Conservation (phyloP, 2,113 vertebrate species). For the Morone chrysops region DNA sequence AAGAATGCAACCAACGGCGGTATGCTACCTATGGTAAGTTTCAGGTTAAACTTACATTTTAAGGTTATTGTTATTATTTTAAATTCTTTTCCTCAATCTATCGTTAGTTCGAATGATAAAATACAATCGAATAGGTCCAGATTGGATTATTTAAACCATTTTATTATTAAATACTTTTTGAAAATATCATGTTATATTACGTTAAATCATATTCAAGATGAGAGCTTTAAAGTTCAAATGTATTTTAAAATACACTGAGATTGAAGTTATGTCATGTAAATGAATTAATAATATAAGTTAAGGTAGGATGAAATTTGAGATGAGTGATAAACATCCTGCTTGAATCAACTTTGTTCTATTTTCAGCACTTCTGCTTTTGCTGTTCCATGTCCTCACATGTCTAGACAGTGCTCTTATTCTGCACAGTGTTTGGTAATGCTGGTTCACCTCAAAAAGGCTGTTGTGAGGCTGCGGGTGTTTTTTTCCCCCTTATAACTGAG, state of each 20-base stretch:
- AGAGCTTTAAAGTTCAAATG: too few relatives aligned
- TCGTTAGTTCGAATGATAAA: neutral
- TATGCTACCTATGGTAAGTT: conserved; percentile 35
- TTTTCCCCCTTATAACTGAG: conserved; percentile 1
- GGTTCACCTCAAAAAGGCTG: conserved; percentile 27
- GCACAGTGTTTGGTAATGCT: conserved; percentile 19
- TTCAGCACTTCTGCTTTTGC: neutral
- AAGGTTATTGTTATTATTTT: neutral
- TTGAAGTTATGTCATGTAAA: too few relatives aligned
- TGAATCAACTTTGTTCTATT: neutral
- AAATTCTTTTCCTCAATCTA: neutral
- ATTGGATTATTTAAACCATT: neutral
- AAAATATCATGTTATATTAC: too few relatives aligned
- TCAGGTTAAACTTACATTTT: neutral
- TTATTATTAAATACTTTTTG: neutral
- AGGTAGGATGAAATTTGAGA: neutral
- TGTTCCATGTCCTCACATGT: conserved; percentile 31
- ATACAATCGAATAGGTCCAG: neutral
- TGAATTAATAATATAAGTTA: neutral
- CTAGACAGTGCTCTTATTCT: conserved; percentile 23
- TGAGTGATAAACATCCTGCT: neutral
- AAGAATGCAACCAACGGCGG: conserved; percentile 33
- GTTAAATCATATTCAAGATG: too few relatives aligned
- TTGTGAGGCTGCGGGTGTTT: conserved; percentile 34
- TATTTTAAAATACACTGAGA: too few relatives aligned